Evolutionary conservation across 2,113 vertebrate species (phyloP).

Genomic region (Microtus oregoni): DNA sequence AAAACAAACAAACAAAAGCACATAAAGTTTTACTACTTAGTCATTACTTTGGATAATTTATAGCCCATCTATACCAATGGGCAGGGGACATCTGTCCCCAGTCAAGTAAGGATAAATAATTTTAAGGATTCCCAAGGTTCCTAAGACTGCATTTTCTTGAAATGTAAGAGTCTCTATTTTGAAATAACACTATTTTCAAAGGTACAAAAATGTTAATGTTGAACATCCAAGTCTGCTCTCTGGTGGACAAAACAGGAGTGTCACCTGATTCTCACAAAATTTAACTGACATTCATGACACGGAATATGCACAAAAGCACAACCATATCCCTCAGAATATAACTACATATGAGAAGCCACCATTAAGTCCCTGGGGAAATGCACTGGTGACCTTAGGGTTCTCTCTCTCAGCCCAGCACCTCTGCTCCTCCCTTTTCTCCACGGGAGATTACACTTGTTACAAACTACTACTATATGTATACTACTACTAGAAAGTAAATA

Average conservation of each 20-base stretch:
- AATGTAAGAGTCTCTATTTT: constrained; percentile 26
- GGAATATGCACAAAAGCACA: background rate
- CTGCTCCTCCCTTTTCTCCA: background rate
- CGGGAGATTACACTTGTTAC: background rate
- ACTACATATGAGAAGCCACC: background rate
- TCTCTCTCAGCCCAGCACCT: background rate
- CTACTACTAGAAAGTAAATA: constrained; percentile 1
- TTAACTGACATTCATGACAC: background rate
- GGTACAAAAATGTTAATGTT: constrained; percentile 32
- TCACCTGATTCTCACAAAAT: constrained; percentile 48
- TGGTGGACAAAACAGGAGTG: constrained; percentile 81
- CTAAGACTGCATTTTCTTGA: constrained; percentile 40
- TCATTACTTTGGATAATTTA: too few species aligned
- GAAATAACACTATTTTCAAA: constrained; percentile 37
- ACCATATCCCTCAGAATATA: background rate
- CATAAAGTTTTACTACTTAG: background rate
- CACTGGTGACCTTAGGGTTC: background rate
- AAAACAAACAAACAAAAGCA: background rate
- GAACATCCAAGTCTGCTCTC: constrained; percentile 82
- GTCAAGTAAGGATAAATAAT: constrained; percentile 37
- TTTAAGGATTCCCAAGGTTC: background rate
- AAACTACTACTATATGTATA: too few species aligned
- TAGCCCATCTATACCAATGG: background rate
- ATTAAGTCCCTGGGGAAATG: background rate
- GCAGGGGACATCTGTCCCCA: constrained; percentile 4